phyloP scores from a whole-genome alignment of 1,140 invertebrate species.

The Hestina assimilis region DNA sequence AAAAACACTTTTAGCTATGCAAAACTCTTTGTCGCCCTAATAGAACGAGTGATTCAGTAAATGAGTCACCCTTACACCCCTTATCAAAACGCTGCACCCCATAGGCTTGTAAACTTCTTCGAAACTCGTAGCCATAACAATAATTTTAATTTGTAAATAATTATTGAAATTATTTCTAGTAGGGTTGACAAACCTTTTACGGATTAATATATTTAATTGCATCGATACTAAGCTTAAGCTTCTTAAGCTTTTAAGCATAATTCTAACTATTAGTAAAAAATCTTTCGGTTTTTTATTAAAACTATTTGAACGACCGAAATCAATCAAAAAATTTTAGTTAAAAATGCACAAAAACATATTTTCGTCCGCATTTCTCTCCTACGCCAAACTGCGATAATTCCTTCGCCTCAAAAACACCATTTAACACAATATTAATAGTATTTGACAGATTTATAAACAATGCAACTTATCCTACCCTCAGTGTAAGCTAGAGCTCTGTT shows the following conservation, averaged over 20 bases:
- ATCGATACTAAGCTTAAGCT: too few species aligned
- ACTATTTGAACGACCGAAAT: too few species aligned
- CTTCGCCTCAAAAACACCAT: neutral
- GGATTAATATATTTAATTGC: too few species aligned
- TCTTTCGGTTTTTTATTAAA: too few species aligned
- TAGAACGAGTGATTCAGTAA: slow-evolving; percentile 35
- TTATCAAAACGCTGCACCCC: slow-evolving; percentile 28
- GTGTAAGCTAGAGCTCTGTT: slow-evolving; percentile 12
- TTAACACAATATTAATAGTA: slow-evolving; percentile 2
- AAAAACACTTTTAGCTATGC: neutral
- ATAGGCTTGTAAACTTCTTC: slow-evolving; percentile 14
- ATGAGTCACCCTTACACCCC: slow-evolving; percentile 36
- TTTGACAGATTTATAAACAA: slow-evolving; percentile 24
- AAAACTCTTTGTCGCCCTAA: slow-evolving; percentile 8
- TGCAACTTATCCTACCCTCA: slow-evolving; percentile 14
- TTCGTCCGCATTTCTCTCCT: too few species aligned
- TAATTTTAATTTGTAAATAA: slow-evolving; percentile 11
- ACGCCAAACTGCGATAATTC: too few species aligned
- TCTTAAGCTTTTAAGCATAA: too few species aligned
- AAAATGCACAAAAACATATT: too few species aligned
- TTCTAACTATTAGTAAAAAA: too few species aligned
- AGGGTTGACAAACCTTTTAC: too few species aligned
- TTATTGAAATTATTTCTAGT: too few species aligned
- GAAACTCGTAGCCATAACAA: slow-evolving; percentile 10
- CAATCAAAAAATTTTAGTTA: too few species aligned